phyloP scores from a whole-genome alignment of 2,888 invertebrate species.

The Xestia xanthographa region DNA sequence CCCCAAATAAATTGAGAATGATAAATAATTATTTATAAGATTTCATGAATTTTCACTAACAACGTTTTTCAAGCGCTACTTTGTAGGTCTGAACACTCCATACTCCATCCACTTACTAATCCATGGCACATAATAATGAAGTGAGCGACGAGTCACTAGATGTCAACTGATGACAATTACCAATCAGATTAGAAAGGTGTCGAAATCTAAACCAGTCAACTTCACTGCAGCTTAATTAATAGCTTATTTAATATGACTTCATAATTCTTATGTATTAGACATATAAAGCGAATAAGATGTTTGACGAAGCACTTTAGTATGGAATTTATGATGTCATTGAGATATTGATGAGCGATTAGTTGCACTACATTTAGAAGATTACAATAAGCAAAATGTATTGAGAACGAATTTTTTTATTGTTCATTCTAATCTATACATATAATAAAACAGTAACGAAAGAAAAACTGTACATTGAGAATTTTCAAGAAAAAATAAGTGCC shows the following conservation, averaged over 20 bases:
- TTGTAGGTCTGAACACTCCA: constrained; percentile 24
- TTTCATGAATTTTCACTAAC: neutral
- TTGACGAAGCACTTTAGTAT: constrained; percentile 34
- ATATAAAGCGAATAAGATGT: constrained; percentile 38
- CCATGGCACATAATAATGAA: constrained; percentile 72
- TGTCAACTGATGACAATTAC: constrained; percentile 74
- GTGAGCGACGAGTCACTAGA: constrained; percentile 66
- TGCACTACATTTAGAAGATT: constrained; percentile 37
- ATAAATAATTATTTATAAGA: no score
- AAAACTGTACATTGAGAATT: no score
- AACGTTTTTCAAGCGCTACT: neutral
- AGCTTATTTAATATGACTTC: constrained; percentile 55
- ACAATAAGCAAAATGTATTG: constrained; percentile 49
- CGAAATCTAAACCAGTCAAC: constrained; percentile 61
- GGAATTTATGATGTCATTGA: constrained; percentile 41
- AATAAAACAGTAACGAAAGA: no score
- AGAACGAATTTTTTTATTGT: constrained; percentile 28
- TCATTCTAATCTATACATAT: neutral
- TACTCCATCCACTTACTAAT: constrained; percentile 31
- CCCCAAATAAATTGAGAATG: no score
- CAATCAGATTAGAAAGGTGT: constrained; percentile 74
- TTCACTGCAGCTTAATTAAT: constrained; percentile 60
- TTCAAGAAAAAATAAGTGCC: no score
- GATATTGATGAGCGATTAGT: constrained; percentile 31
- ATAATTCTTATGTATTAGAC: constrained; percentile 34